These are phyloP conservation scores for Cantharis flavilabris DNA, from an alignment of 2,888 invertebrate genomes.

Conservation along the genomic window DNA sequence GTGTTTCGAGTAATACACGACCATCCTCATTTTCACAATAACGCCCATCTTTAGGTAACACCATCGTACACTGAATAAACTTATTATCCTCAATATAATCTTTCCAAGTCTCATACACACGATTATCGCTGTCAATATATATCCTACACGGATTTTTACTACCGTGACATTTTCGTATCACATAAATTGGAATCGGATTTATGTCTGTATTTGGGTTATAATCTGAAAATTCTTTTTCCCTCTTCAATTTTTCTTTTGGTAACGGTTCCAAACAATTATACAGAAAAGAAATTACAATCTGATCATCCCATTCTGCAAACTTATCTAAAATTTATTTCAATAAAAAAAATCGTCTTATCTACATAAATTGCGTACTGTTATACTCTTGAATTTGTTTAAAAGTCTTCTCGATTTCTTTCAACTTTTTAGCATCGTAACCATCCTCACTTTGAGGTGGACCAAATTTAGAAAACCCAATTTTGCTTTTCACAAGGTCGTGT, in stretches of 20 bases:
- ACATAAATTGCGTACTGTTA: slow-evolving; percentile 24
- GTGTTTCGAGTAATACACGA: slow-evolving; percentile 42
- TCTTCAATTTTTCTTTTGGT: slow-evolving; percentile 40
- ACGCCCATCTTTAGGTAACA: slow-evolving; percentile 60
- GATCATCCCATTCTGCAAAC: slow-evolving; percentile 27
- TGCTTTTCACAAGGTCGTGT: slow-evolving; percentile 58
- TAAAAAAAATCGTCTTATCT: not conserved
- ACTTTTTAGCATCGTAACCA: slow-evolving; percentile 47
- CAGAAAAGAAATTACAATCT: slow-evolving; percentile 26
- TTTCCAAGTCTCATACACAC: slow-evolving; percentile 62
- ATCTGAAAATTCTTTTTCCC: slow-evolving; percentile 40
- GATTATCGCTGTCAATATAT: slow-evolving; percentile 52
- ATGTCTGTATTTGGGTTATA: slow-evolving; percentile 48
- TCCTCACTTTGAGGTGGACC: slow-evolving; percentile 59
- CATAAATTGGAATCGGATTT: slow-evolving; percentile 46
- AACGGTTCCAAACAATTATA: slow-evolving; percentile 42
- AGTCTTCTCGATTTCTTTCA: slow-evolving; percentile 38
- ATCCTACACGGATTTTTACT: slow-evolving; percentile 45
- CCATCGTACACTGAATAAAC: slow-evolving; percentile 59
- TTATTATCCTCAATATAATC: slow-evolving; percentile 60
- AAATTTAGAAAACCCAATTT: slow-evolving; percentile 62
- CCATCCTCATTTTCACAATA: slow-evolving; percentile 45
- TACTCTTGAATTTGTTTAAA: slow-evolving; percentile 39
- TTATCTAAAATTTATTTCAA: slow-evolving; percentile 9
- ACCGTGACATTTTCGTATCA: slow-evolving; percentile 46